phyloP scores from a whole-genome alignment of 2,113 vertebrate genomes.

The Delphinus delphis region DNA sequence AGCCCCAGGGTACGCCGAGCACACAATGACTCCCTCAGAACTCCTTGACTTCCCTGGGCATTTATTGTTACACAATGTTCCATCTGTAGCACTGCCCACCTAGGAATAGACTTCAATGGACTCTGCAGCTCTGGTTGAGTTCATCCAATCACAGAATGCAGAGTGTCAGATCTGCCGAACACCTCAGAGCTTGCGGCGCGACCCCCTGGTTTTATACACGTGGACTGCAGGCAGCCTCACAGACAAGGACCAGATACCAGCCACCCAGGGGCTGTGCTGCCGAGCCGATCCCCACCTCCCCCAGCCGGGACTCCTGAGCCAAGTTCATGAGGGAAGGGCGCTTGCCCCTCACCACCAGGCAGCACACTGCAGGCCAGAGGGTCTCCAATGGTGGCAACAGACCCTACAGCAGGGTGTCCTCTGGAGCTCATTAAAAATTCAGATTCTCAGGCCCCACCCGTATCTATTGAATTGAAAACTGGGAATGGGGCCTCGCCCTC shows the following conservation, averaged over 20 bases:
- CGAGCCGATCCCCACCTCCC: too few species aligned
- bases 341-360: not conserved
- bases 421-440: not conserved
- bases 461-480: not conserved
- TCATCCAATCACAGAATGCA: not conserved
- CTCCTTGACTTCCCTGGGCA: not conserved
- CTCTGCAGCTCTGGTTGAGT: conserved; percentile 11
- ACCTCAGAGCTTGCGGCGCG: not conserved
- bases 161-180: not conserved
- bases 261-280: not conserved
- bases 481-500: not conserved
- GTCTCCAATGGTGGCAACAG: not conserved
- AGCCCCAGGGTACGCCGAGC: not conserved
- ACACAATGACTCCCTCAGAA: not conserved
- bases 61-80: not conserved
- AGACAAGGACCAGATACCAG: not conserved
- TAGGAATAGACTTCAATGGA: conserved; percentile 42
- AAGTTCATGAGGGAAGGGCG: fast-evolving
- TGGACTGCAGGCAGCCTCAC: not conserved
- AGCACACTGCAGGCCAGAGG: fast-evolving
- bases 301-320: not conserved
- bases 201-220: not conserved
- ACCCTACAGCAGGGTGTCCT: fast-evolving
- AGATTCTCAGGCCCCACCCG: too few species aligned
- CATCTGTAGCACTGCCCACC: not conserved